Conservation (phyloP, 2,113 vertebrate genomes). For the Desmodus rotundus region DNA sequence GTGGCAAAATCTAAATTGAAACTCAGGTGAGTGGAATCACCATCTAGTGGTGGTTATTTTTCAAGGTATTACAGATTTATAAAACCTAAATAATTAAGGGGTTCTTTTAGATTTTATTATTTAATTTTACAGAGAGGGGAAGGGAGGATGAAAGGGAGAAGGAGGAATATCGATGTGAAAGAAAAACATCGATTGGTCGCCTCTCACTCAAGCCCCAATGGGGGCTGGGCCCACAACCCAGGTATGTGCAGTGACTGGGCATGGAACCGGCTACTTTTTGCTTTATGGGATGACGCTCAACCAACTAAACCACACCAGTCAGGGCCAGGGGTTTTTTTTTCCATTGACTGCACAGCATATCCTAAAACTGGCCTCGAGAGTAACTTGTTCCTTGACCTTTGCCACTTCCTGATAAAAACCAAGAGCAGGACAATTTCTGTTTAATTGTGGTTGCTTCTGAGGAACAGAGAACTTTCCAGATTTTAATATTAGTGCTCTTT, state of each 20-base stretch:
- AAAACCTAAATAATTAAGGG: background rate
- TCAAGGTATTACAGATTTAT: background rate
- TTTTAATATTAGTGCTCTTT: background rate
- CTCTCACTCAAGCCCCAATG: too few species aligned
- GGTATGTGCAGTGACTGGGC: too few species aligned
- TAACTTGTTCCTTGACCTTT: background rate
- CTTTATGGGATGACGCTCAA: too few species aligned
- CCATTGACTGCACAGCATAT: background rate
- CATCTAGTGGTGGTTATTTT: background rate
- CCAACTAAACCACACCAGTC: too few species aligned
- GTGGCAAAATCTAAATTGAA: background rate
- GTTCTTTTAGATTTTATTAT: too few species aligned
- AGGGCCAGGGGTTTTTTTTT: too few species aligned
- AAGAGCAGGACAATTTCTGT: background rate
- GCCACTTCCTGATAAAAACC: background rate
- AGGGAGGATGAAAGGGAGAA: too few species aligned
- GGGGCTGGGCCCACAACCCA: too few species aligned
- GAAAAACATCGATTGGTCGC: too few species aligned
- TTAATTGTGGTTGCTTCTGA: slow-evolving; percentile 19
- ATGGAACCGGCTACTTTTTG: too few species aligned
- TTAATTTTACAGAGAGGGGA: too few species aligned
- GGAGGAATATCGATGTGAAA: too few species aligned
- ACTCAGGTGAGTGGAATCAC: background rate
- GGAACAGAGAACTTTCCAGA: background rate
- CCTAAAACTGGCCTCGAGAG: background rate